Conservation (phyloP, 1,140 invertebrate species). For the Drosophila burlai region DNA sequence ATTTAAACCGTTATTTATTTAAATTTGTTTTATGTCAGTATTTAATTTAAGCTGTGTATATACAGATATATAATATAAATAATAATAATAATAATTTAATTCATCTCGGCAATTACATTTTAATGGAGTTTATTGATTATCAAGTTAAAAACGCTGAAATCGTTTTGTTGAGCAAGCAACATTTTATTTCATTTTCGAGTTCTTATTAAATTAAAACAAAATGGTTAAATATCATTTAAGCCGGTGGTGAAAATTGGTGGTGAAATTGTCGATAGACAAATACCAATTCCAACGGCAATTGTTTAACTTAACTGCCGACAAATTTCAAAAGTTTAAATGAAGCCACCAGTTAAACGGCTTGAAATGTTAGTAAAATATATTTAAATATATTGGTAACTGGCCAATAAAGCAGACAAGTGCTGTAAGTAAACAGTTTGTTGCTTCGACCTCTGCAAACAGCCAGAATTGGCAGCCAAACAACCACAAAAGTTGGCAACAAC, state of each 20-base stretch:
- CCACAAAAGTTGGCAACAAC: slow-evolving; percentile 26
- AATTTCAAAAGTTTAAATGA: background rate
- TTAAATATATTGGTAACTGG: slow-evolving; percentile 3
- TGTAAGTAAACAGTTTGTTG: slow-evolving; percentile 22
- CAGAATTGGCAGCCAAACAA: slow-evolving; percentile 18
- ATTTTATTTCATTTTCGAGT: background rate
- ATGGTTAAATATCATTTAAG: background rate
- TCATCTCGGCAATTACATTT: background rate
- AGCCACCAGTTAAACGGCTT: no score
- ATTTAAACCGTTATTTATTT: background rate
- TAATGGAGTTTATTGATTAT: background rate
- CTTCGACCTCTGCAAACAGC: slow-evolving; percentile 10
- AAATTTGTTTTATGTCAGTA: background rate
- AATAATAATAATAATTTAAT: background rate
- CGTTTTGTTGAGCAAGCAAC: background rate
- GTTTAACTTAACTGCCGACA: no score
- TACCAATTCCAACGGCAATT: background rate
- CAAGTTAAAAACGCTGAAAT: background rate
- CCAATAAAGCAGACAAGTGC: slow-evolving; percentile 9
- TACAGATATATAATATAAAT: no score
- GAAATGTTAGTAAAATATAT: background rate
- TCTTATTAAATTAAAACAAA: background rate
- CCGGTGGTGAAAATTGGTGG: background rate
- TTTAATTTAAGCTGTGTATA: background rate
- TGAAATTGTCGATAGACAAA: background rate